Percentiles rank a stretch among this genome's conserved stretches.
These are phyloP conservation scores for Phrynocephalus guinanensis DNA, from an alignment of 2,797 vertebrate genomes.

Conservation along the genomic window DNA sequence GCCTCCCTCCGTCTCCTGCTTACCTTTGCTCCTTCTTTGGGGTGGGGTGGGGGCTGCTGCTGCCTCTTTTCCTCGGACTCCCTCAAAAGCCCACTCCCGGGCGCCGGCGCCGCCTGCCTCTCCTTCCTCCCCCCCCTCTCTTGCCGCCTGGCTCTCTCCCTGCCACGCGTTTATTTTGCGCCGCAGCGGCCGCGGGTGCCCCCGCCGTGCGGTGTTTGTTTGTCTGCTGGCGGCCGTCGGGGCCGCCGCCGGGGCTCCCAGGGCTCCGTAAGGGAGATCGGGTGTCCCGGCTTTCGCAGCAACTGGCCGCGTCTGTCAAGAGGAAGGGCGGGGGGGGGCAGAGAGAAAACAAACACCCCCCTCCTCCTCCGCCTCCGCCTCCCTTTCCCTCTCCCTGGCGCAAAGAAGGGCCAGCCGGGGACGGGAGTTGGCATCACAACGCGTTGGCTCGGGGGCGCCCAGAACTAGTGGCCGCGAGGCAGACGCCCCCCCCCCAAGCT, in stretches of 20 bases:
- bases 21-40: background rate
- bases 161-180: background rate
- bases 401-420: constrained; percentile 22
- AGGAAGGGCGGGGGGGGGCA: fast-evolving
- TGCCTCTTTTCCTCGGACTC: background rate
- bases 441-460: background rate
- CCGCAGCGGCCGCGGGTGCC: background rate
- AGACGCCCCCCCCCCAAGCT: background rate
- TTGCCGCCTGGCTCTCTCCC: background rate
- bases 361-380: background rate
- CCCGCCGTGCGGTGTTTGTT: background rate
- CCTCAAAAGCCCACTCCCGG: no score
- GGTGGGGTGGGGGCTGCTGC: background rate
- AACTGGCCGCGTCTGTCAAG: constrained; percentile 44
- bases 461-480: background rate
- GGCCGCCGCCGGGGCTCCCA: constrained; percentile 10
- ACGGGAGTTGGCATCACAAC: constrained; percentile 2
- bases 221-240: constrained; percentile 27
- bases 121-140: background rate
- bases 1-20: background rate
- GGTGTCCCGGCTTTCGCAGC: constrained; percentile 33
- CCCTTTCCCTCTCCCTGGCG: background rate
- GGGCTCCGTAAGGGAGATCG: constrained; percentile 50
- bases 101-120: background rate
- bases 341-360: background rate